Evolutionary conservation across 2,888 invertebrate species (phyloP).

Genomic region (Thecocarcelia acutangulata): DNA sequence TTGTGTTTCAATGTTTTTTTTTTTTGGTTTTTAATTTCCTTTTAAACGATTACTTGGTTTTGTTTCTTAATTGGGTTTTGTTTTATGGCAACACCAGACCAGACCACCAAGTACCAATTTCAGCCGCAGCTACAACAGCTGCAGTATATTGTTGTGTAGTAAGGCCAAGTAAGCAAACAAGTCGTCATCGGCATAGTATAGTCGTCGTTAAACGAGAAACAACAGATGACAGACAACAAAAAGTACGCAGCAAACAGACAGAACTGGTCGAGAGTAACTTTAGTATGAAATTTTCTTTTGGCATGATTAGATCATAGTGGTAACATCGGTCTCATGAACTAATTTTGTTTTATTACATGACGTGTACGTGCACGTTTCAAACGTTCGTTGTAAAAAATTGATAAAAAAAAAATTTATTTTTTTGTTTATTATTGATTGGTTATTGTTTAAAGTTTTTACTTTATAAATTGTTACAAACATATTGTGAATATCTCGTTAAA

Average conservation of each 20-base stretch:
- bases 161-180: conserved; percentile 54
- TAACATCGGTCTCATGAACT: conserved; percentile 26
- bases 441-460: conserved; percentile 30
- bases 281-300: conserved; percentile 79
- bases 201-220: conserved; percentile 43
- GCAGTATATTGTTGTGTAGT: conserved; percentile 30
- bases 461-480: conserved; percentile 2
- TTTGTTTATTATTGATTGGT: not conserved
- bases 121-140: conserved; percentile 42
- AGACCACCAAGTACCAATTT: conserved; percentile 59
- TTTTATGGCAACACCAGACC: conserved; percentile 56
- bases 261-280: conserved; percentile 60
- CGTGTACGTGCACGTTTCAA: conserved; percentile 61
- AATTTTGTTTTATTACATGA: conserved; percentile 50
- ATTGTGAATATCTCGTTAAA: conserved; percentile 51
- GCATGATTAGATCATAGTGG: conserved; percentile 74
- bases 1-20: conserved; percentile 45
- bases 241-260: conserved; percentile 42
- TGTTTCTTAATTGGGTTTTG: conserved; percentile 52
- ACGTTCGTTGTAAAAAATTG: conserved; percentile 46
- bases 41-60: conserved; percentile 13
- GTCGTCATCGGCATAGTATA: conserved; percentile 16
- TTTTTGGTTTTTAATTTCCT: conserved; percentile 28
- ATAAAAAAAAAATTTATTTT: not conserved
- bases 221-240: conserved; percentile 41